Evolutionary conservation across 2,113 vertebrate genomes (phyloP).

Genomic region (Murina feae): DNA sequence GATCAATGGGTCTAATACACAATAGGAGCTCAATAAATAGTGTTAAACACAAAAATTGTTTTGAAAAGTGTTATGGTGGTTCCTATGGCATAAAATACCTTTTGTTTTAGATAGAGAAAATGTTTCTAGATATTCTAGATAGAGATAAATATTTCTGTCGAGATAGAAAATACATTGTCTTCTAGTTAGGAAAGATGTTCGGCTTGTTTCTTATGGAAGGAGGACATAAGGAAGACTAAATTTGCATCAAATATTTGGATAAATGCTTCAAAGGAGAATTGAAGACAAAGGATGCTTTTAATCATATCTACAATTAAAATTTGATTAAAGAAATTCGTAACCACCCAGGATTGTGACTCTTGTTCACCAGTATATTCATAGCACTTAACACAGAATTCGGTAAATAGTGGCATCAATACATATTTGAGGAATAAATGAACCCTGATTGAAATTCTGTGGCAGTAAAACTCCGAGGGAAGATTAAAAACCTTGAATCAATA

Average conservation of each 20-base stretch:
- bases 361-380: background rate
- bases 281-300: background rate
- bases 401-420: conserved; percentile 4
- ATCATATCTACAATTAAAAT: background rate
- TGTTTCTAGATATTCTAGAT: background rate
- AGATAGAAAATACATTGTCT: background rate
- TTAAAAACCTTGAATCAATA: conserved; percentile 48
- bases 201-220: background rate
- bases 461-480: conserved; percentile 42
- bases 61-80: background rate
- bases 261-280: conserved; percentile 11
- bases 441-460: background rate
- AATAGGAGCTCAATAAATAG: background rate
- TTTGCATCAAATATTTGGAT: background rate
- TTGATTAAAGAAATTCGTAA: background rate
- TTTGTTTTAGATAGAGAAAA: background rate
- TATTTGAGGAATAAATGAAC: conserved; percentile 21
- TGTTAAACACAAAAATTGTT: background rate
- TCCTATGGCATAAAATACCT: background rate
- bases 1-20: background rate
- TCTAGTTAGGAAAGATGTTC: background rate
- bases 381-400: background rate
- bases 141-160: background rate
- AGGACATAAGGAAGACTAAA: background rate
- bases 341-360: background rate